Conservation (phyloP, 2,888 invertebrate genomes). For the Ischnura elegans region DNA sequence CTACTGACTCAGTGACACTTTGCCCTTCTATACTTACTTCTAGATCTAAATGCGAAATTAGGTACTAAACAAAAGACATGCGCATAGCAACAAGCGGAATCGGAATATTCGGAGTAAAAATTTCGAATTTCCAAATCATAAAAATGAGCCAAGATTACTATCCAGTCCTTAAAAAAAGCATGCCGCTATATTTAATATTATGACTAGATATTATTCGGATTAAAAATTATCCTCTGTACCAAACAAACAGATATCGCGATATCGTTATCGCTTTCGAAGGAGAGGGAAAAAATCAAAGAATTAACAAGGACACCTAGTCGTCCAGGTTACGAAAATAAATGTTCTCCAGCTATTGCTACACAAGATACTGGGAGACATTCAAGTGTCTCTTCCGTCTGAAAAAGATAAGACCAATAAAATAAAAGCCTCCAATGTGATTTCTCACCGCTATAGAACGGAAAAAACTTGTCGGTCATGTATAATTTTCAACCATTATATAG, state of each 20-base stretch:
- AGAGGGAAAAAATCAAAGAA: neutral
- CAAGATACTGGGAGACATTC: neutral
- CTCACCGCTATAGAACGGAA: too few species aligned
- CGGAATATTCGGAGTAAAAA: neutral
- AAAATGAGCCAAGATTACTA: neutral
- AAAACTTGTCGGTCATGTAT: too few species aligned
- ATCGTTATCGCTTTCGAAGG: neutral
- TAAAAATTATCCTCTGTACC: neutral
- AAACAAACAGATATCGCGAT: neutral
- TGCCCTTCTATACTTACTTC: conserved; percentile 57
- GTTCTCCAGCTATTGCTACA: neutral
- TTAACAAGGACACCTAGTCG: conserved; percentile 19
- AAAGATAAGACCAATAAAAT: neutral
- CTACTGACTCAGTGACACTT: conserved; percentile 42
- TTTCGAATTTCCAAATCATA: neutral
- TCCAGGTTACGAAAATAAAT: conserved; percentile 23
- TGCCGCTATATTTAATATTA: too few species aligned
- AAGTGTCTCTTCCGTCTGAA: neutral
- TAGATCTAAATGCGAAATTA: conserved; percentile 51
- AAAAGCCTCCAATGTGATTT: neutral
- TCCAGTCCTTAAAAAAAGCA: neutral
- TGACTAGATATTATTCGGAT: too few species aligned
- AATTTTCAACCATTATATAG: too few species aligned
- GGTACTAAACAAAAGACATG: conserved; percentile 52
- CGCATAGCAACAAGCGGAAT: conserved; percentile 47